Evolutionary conservation across 2,797 vertebrate genomes (phyloP), one percentile per base, ranked within the genome.

Genomic region (Sebastes steindachneri): DNA sequence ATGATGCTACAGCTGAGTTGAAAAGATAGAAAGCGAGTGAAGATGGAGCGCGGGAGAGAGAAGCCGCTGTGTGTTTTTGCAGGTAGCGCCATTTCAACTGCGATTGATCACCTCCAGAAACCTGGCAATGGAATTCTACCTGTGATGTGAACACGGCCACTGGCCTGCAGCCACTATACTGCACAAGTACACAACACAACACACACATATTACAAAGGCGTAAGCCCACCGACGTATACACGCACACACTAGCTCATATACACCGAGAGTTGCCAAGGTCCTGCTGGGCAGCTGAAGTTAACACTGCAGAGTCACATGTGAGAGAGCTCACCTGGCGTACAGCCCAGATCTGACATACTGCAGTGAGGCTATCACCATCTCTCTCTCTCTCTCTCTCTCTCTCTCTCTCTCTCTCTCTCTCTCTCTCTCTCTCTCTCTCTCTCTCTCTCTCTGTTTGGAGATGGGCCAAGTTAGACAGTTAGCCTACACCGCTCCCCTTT

Each of bases 261-360:
- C 35, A 33, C 53, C 35, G 3, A 45, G 28, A 68, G 31, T 29
- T 89, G 80, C 90, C 89, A 86, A 87, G 85, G 88, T 84, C 88
- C 67, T 82, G 89, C 87, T 83, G 87, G 77, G 90, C 72, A 75
- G 83, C 88, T 86, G 84, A 89, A 92, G 89, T 93, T 92, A 91
- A 91, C 89, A 79, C 87, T 77, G 90, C 86, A 67, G 88, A 88
- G 88, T 90, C 90, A 89, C 88, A 90, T 90, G 88, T 85, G 86
- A 89, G 85, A 80, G 83, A 77, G 74, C 89, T 90, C 84, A 86
- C 70, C 89, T 95, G 93, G 92, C 90, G 1, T 33, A 3, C 37
- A 68, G 92, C 94, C 92, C 87, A 91, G 92, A 84, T 75, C 84
- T 77, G 80, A 89, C 83, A 86, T 62, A 83, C 88, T 75, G 88